Evolutionary conservation across 2,888 invertebrate genomes (phyloP), one percentile per base, ranked within the genome.

Genomic region (Anoncus sp.): DNA sequence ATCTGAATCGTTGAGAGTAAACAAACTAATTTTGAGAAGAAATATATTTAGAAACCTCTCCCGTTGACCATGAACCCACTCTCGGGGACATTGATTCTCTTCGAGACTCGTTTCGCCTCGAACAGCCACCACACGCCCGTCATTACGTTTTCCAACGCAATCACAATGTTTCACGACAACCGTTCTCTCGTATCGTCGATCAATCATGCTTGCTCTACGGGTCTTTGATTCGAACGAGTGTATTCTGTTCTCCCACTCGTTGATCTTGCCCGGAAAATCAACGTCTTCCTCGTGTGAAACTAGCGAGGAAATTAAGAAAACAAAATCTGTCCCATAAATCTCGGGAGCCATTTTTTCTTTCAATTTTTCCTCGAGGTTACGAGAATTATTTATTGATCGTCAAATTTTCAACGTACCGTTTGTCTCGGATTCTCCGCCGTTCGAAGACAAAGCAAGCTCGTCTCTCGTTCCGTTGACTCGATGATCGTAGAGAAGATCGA

Each of bases 211-310:
- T 38, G 18, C 18, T 20, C 24, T 10, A 45, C 40, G 47, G 10
- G 38, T 55, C 20, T 10, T 43, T 18, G 55, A 12, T 47, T 40
- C 49, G 35, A 79, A 24, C 18, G 77, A 45, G 16, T 55, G 66
- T 38, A 69, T 75, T 67, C 73, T 73, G 22, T 71, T 71, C 55
- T 82, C 74, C 79, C 77, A 78, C 31, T 69, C 72, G 43, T 79
- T 59, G 45, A 79, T 51, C 57, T 78, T 75, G 31, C 65, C 66
- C 40, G 79, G 74, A 20, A 79, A 79, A 40, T 79, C 75, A 20
- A 49, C 53, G 18, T 38, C 73, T 9, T 79, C 76, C 18, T 59
- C 51, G n/a, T 12, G 45, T 57, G 75, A 79, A 51, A 20, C 75
- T 74, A 27, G 55, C 16, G 45, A 45, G 2, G 31, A 31, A 31